Evolutionary conservation across 2,888 invertebrate species (phyloP).

Genomic region (Acleris emargana): DNA sequence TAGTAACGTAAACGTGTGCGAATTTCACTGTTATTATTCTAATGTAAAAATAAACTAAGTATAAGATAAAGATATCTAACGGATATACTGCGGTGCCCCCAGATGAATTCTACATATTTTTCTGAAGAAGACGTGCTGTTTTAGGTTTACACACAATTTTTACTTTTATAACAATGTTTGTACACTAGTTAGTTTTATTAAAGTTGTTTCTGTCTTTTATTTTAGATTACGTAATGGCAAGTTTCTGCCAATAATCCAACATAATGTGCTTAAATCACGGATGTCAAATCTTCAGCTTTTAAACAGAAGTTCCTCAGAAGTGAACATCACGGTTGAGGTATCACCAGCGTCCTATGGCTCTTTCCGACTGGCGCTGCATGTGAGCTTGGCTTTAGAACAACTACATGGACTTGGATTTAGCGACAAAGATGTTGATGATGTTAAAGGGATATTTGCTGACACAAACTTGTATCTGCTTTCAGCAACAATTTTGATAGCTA

Average conservation of each 20-base stretch:
- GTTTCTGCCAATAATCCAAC: conserved; percentile 92
- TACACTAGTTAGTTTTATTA: not conserved
- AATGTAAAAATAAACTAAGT: too few species aligned
- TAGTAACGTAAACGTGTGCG: too few species aligned
- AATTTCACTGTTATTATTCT: too few species aligned
- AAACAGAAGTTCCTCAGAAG: conserved; percentile 81
- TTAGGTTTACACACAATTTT: not conserved
- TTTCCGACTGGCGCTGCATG: conserved; percentile 89
- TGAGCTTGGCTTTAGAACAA: conserved; percentile 88
- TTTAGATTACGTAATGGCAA: conserved; percentile 85
- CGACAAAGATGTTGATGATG: conserved; percentile 97
- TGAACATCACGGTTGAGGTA: conserved; percentile 88
- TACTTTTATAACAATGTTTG: not conserved
- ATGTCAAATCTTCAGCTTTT: conserved; percentile 89
- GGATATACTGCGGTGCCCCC: too few species aligned
- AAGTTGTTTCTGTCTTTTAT: conserved; percentile 36
- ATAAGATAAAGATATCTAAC: too few species aligned
- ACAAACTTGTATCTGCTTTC: conserved; percentile 96
- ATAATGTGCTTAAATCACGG: conserved; percentile 92
- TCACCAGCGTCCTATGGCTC: conserved; percentile 91
- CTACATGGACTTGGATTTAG: conserved; percentile 92
- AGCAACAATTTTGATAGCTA: conserved; percentile 94
- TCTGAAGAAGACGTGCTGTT: not conserved
- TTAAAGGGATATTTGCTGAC: conserved; percentile 97
- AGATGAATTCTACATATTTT: too few species aligned